Evolutionary conservation across 1,140 invertebrate genomes (phyloP), one percentile per base, ranked within the genome.

Genomic region (Augochlora pura): DNA sequence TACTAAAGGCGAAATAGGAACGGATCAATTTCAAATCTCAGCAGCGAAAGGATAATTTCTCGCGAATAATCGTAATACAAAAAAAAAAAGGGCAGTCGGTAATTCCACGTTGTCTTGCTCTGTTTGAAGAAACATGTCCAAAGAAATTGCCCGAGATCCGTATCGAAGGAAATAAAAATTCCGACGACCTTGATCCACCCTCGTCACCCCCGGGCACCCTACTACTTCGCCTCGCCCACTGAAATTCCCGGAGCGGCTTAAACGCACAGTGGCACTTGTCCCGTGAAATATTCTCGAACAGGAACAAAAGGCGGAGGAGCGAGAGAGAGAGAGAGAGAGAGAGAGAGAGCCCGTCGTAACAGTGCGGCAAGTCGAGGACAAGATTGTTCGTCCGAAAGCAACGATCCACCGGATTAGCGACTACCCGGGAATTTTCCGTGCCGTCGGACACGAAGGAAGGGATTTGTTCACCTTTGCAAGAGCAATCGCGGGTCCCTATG

Each of bases 361-460:
- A 63, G 16, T 2, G 1, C 18, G 38, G 23, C 42, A 42, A 77
- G 42, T 62, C 39, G 2, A 16, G n/a, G 25, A 10, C 10, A 59
- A 42, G 63, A 49, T 27, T 25, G 82, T 72, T 72, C 82, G 83
- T 73, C 75, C 80, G 71, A 63, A 69, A 69, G 82, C 72, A 84
- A 84, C 78, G 73, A 59, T 65, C 72, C 68, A 38, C 6, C 46
- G 64, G 82, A 85, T 85, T 85, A 85, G 68, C 59, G 67, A 77
- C 23, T 39, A 60, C 12, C 81, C 65, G 66, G 38, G 72, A 85
- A 84, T 85, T 85, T 85, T 85, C 83, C 83, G 78, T 77, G 73
- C 73, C 52, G 59, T 32, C 60, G 82, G 69, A 84, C 64, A 84
- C 82, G 77, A 85, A 84, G 78, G 60, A 73, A 73, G 82, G 72